Percentiles rank a stretch among this genome's conserved stretches.
Evolutionary conservation across 2,797 vertebrate species (phyloP).

Genomic region (Merluccius polli): DNA sequence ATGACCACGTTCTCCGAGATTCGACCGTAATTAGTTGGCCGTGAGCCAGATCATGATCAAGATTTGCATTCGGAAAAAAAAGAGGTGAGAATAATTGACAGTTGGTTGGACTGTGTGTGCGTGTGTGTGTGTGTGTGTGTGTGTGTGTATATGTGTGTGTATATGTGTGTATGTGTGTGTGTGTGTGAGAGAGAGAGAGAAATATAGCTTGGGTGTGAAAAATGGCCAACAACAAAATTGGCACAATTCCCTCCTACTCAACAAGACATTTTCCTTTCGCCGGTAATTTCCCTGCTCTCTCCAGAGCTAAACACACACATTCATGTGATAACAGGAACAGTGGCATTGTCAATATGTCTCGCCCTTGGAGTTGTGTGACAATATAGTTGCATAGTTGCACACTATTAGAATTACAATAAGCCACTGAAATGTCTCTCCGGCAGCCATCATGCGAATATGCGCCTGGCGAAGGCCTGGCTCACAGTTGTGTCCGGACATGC

Average conservation of each 20-base stretch:
- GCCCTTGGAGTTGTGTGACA: conserved; percentile 43
- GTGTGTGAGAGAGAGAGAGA: not conserved
- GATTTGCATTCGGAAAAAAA: conserved; percentile 4
- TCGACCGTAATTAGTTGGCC: conserved; percentile 54
- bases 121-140: conserved; percentile 5
- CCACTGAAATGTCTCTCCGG: conserved; percentile 47
- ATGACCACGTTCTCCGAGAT: conserved; percentile 52
- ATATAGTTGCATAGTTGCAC: conserved; percentile 55
- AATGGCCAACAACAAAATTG: not conserved
- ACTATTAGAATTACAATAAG: conserved; percentile 42
- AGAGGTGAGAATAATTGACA: conserved; percentile 7
- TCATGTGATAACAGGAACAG: not conserved
- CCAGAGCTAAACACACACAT: not conserved
- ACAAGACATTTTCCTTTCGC: not conserved
- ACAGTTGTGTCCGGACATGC: conserved; percentile 48
- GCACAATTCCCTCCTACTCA: not conserved
- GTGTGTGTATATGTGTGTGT: not conserved
- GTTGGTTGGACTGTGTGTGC: conserved; percentile 18
- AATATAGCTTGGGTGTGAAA: not conserved
- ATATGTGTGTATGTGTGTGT: not conserved
- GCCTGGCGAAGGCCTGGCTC: conserved; percentile 38
- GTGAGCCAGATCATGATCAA: conserved; percentile 32
- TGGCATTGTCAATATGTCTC: conserved; percentile 35
- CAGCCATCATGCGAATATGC: conserved; percentile 49
- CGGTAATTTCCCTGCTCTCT: not conserved